Percentiles rank a stretch among this genome's conserved stretches.
phyloP scores from a whole-genome alignment of 2,797 vertebrate species.

The Capromys pilorides region DNA sequence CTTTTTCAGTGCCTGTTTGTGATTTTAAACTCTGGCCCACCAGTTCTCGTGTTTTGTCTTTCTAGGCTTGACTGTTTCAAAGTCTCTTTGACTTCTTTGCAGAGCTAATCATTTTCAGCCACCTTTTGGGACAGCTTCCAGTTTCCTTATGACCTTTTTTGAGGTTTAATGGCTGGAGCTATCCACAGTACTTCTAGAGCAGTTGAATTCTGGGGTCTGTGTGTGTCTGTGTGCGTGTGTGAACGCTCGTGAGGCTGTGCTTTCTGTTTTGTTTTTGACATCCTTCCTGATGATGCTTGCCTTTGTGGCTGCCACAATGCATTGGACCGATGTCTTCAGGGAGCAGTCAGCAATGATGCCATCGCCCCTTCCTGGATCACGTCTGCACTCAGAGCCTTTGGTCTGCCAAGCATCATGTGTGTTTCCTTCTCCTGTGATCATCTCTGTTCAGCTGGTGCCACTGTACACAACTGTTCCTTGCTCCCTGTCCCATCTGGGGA shows the following conservation, averaged over 20 bases:
- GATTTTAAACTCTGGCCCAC: not conserved
- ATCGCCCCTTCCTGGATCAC: conserved; percentile 79
- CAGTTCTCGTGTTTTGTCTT: not conserved
- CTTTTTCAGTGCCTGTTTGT: not conserved
- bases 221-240: not conserved
- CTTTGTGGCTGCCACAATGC: conserved; percentile 79
- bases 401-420: not conserved
- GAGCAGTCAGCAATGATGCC: conserved; percentile 63
- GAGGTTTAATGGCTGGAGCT: not conserved
- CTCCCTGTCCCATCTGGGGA: not conserved
- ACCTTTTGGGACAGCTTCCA: conserved; percentile 3
- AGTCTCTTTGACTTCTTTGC: conserved; percentile 16
- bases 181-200: conserved; percentile 29
- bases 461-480: not conserved
- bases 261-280: conserved; percentile 80
- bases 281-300: conserved; percentile 79
- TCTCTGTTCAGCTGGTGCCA: not conserved
- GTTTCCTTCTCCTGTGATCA: conserved; percentile 19
- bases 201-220: not conserved
- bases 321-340: conserved; percentile 66
- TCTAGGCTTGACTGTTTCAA: not conserved
- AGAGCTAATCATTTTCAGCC: conserved; percentile 5
- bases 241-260: not conserved
- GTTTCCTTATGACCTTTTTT: conserved; percentile 38
- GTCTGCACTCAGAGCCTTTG: conserved; percentile 62